These are phyloP conservation scores for Vombatus ursinus DNA, from an alignment of 2,113 vertebrate species.

Conservation along the genomic window DNA sequence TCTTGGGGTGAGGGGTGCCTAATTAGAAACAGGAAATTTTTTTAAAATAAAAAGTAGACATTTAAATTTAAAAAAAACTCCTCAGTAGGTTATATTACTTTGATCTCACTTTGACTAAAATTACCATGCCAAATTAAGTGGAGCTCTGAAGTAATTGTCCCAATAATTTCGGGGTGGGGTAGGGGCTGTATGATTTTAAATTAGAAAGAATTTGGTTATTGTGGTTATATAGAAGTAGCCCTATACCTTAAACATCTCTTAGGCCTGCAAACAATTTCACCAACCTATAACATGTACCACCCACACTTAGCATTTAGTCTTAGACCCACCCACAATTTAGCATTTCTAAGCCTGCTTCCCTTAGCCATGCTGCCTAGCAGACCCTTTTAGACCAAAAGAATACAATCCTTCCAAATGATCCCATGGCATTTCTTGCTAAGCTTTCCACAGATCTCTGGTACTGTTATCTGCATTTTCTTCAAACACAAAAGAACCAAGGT, in stretches of 20 bases:
- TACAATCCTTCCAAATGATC: background rate
- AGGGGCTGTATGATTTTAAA: background rate
- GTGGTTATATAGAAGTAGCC: background rate
- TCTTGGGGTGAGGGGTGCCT: background rate
- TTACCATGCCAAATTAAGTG: background rate
- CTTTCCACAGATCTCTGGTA: background rate
- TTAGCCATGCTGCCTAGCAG: fast-evolving
- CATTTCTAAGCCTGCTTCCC: too few relatives aligned
- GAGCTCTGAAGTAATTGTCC: background rate
- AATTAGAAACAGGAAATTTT: too few relatives aligned
- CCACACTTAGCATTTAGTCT: background rate
- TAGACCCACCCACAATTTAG: background rate
- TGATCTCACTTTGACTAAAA: fast-evolving
- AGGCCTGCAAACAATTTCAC: background rate
- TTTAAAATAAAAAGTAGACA: background rate
- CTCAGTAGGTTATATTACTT: background rate
- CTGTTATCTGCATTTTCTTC: background rate
- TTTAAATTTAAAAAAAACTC: background rate
- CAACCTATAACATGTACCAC: background rate
- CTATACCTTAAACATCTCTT: background rate
- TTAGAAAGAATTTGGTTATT: background rate
- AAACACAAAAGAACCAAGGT: too few relatives aligned
- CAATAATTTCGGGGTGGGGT: fast-evolving
- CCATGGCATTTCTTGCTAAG: background rate
- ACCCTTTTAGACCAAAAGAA: background rate